A percentile compares a stretch with the other conserved stretches of the same genome.
phyloP scores from a whole-genome alignment of 2,888 invertebrate genomes.

The Hymenopus coronatus region DNA sequence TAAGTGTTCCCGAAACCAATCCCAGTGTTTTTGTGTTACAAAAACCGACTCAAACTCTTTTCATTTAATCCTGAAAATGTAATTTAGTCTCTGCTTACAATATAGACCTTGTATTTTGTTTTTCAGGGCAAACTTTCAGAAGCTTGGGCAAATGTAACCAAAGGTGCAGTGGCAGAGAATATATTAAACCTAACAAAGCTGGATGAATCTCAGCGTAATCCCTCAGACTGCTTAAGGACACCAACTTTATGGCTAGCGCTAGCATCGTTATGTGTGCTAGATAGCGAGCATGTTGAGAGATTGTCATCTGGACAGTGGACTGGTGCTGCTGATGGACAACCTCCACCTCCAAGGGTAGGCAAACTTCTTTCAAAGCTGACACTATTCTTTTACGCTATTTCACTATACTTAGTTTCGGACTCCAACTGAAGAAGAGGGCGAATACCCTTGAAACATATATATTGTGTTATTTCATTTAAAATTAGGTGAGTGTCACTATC shows the following conservation, averaged over 20 bases:
- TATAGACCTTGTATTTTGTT: neutral
- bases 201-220: constrained; percentile 70
- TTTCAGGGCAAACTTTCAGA: constrained; percentile 79
- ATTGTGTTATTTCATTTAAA: no score
- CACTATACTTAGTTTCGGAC: no score
- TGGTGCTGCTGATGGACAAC: constrained; percentile 48
- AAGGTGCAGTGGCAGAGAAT: constrained; percentile 83
- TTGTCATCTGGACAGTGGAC: constrained; percentile 78
- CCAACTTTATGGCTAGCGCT: constrained; percentile 90
- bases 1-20: no score
- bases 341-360: constrained; percentile 42
- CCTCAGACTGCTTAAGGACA: constrained; percentile 74
- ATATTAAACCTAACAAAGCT: constrained; percentile 80
- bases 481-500: no score
- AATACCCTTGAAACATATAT: no score
- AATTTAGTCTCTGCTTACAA: neutral
- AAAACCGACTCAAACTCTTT: no score
- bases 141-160: constrained; percentile 83
- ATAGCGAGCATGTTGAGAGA: constrained; percentile 84
- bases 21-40: no score
- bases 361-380: neutral
- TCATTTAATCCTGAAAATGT: no score
- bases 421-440: no score
- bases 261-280: constrained; percentile 89
- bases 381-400: no score